Percentiles rank a stretch among this genome's conserved stretches.
These are phyloP conservation scores for Papilio elwesi DNA, from an alignment of 2,888 invertebrate genomes.

Conservation along the genomic window DNA sequence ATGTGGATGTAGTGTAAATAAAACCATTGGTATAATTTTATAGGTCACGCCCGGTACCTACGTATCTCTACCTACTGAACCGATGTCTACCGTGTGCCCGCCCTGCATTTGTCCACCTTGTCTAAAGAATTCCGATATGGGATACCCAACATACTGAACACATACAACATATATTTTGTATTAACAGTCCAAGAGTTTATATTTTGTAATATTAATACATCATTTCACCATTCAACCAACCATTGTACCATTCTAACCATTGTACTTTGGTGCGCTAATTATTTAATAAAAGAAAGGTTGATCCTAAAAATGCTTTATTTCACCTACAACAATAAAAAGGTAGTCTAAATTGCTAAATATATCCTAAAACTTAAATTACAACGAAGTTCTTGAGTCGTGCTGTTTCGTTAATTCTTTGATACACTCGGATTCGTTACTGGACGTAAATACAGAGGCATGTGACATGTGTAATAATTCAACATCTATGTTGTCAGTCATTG, in stretches of 20 bases:
- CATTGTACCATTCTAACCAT: too few species aligned
- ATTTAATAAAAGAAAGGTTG: not conserved
- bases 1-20: too few species aligned
- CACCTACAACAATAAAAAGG: slow-evolving; percentile 43
- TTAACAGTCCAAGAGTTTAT: not conserved
- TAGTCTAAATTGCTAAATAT: slow-evolving; percentile 41
- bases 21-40: slow-evolving; percentile 19
- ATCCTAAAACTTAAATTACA: slow-evolving; percentile 54
- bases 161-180: too few species aligned
- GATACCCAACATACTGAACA: slow-evolving; percentile 19
- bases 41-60: slow-evolving; percentile 55
- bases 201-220: not conserved
- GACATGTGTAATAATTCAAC: slow-evolving; percentile 72
- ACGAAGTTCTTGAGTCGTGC: slow-evolving; percentile 63
- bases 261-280: not conserved
- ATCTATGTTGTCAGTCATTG: slow-evolving; percentile 53
- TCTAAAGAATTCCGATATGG: slow-evolving; percentile 3
- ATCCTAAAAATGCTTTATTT: slow-evolving; percentile 40
- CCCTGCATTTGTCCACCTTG: slow-evolving; percentile 53
- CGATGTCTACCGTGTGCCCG: slow-evolving; percentile 56
- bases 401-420: slow-evolving; percentile 50
- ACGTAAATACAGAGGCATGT: slow-evolving; percentile 60
- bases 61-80: slow-evolving; percentile 52
- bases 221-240: too few species aligned
- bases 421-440: slow-evolving; percentile 60